Evolutionary conservation across 1,140 invertebrate genomes (phyloP), one percentile per base, ranked within the genome.

Genomic region (Drosophila navojoa): DNA sequence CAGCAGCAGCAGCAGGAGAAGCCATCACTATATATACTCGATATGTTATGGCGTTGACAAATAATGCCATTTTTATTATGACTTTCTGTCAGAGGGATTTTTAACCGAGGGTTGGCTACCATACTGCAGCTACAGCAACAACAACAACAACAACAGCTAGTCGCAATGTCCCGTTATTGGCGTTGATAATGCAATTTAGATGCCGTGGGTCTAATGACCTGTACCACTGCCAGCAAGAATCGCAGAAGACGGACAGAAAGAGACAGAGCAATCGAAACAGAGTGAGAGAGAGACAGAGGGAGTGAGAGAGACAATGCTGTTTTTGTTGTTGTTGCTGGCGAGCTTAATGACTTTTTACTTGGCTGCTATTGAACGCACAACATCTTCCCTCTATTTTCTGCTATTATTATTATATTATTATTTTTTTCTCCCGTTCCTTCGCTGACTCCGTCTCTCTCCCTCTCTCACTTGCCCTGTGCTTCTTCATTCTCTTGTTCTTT

Each of bases 31-130:
- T 25, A 62, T 57, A 63, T 25, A 53, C 62, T 59, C 62, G 29
- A 57, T 68, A 62, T 60, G 84, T 73, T 63, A 73, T 89, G 85
- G 79, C 87, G 87, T 90, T 90, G 87, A 90, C 87, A 90, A 90
- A 90, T 90, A 90, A 90, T 90, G 77, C 64, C 67, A 76, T 80
- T 90, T 90, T 86, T 78, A 90, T 86, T 78, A 90, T 90, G 63
- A 82, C 67, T 29, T 38, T 45, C 5, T 50, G 42, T 15, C 45
- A 45, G 44, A 16, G 40, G 19, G 49, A 45, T 19, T n/a, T 53
- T 40, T n/a, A 5, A 5, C 35, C 6, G 44, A 16, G 52, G 47
- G 16, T 38, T 35, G 19, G 59, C 10, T 19, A 44, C 38, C 47
- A 16, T 35, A 49, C 55, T 54, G 54, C 38, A 57, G 6, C 29